Base-by-base conservation (phyloP, 2,113 vertebrate genomes). In the Cyrtonyx montezumae region DNA sequence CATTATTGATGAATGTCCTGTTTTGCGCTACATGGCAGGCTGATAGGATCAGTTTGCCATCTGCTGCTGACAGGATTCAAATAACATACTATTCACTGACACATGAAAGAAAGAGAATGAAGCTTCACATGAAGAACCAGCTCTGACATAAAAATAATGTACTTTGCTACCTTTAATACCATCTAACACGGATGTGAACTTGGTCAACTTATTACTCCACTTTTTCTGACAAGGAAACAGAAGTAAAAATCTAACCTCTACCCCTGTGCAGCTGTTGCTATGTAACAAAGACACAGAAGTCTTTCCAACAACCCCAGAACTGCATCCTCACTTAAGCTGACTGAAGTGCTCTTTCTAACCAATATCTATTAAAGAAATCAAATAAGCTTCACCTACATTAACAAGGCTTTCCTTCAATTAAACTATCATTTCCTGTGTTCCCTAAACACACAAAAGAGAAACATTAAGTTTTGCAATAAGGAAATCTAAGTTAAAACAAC, bases 1-100 rank as follows among this genome's bases (percentile, higher is more conserved):
- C 13, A 90, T 81, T 90, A 95, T 45, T 95, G 81, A 96, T 77
- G 71, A 94, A 40, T 51, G 37, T 6, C 6, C 6, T 48, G 30
- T 22, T 40, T 23, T 30, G 53, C 0, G 0, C 34, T 37, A 37
- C 2, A 46, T 2, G 3, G 34, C 71, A 92, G 48, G 36, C 15
- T 25, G 63, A 62, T 0, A 42, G 46, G 45, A 87, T 94, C 83
- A 79, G 23, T 43, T 23, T 30, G 62, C 69, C 93, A 94, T 63
- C 94, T 94, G 87, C 79, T 32, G 55, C 3, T 23, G 32, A 65
- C 12, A 48, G 2, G 55, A 93, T 81, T 97, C 94, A 66, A 71
- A 17, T 93, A 53, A 91, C 56, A 76, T 63, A 53, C 86, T 68
- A 90, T 74, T 83, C 34, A 88, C n/a, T 40, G 37, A 84, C 65